A percentile compares a stretch with the other conserved stretches of the same genome.
These are phyloP conservation scores for Homalodisca vitripennis DNA, from an alignment of 1,140 invertebrate species.

Conservation along the genomic window DNA sequence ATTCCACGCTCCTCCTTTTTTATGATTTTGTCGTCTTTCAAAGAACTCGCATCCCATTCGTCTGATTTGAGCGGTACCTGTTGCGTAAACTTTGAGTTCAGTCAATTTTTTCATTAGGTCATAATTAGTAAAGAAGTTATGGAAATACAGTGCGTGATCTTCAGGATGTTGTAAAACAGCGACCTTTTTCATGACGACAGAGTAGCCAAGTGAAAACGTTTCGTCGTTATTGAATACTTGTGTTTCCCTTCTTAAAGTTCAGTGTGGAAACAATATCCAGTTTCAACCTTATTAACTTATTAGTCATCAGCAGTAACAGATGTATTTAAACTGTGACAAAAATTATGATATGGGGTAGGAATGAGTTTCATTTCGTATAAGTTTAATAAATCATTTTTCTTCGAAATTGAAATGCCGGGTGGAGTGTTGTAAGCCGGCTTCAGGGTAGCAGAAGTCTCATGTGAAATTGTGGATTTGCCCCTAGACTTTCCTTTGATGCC, in stretches of 20 bases:
- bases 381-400: too few species aligned
- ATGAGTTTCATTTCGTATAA: too few species aligned
- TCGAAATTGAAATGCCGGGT: too few species aligned
- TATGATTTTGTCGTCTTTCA: constrained; percentile 21
- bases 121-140: constrained; percentile 45
- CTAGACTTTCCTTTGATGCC: too few species aligned
- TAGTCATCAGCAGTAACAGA: too few species aligned
- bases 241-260: constrained; percentile 33
- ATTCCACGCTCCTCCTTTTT: constrained; percentile 14
- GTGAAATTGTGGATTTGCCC: too few species aligned
- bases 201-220: constrained; percentile 23
- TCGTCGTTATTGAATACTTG: constrained; percentile 1
- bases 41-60: constrained; percentile 5
- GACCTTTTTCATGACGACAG: constrained; percentile 27
- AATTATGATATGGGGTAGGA: too few species aligned
- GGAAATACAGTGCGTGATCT: constrained; percentile 41
- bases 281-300: too few species aligned
- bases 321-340: too few species aligned
- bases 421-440: too few species aligned
- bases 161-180: constrained; percentile 3
- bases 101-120: constrained; percentile 38
- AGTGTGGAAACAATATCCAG: constrained; percentile 30
- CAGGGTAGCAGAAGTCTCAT: too few species aligned
- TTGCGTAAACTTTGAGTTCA: constrained; percentile 12
- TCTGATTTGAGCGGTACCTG: constrained; percentile 19